Percentiles rank a stretch among this genome's conserved stretches.
These are phyloP conservation scores for Cylindroiulus punctatus DNA, from an alignment of 2,888 invertebrate genomes.

Conservation along the genomic window DNA sequence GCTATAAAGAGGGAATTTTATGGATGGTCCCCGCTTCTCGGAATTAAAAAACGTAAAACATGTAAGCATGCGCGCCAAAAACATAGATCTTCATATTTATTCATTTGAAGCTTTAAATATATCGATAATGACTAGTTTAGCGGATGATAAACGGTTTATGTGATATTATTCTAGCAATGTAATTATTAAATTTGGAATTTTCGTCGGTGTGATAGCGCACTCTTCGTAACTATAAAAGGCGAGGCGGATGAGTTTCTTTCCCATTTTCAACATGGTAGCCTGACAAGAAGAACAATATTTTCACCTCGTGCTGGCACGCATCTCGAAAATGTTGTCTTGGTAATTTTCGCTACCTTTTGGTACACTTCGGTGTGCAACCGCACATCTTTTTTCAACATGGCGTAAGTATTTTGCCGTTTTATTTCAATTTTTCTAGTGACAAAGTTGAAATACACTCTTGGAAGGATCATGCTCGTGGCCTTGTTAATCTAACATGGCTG, in stretches of 20 bases:
- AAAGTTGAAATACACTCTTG: background rate
- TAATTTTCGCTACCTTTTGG: slow-evolving; percentile 23
- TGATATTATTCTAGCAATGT: background rate
- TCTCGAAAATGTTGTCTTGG: background rate
- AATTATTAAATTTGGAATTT: background rate
- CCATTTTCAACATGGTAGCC: slow-evolving; percentile 1
- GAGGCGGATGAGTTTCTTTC: background rate
- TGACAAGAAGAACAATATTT: background rate
- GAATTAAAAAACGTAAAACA: background rate
- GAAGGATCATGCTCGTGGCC: too few species aligned
- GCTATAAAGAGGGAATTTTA: background rate
- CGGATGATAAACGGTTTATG: background rate
- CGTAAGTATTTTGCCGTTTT: background rate
- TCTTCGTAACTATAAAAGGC: background rate
- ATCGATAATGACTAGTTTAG: background rate
- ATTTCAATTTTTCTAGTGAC: background rate
- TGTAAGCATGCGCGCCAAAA: background rate
- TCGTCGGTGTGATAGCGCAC: background rate
- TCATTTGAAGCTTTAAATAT: background rate
- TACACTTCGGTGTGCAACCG: slow-evolving; percentile 42
- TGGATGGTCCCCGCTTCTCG: background rate
- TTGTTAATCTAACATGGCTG: background rate
- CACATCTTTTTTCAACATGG: slow-evolving; percentile 28
- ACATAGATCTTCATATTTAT: background rate
- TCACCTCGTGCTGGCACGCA: background rate